Base-by-base conservation (phyloP, 2,797 vertebrate genomes). In the Cirrhinus molitorella region DNA sequence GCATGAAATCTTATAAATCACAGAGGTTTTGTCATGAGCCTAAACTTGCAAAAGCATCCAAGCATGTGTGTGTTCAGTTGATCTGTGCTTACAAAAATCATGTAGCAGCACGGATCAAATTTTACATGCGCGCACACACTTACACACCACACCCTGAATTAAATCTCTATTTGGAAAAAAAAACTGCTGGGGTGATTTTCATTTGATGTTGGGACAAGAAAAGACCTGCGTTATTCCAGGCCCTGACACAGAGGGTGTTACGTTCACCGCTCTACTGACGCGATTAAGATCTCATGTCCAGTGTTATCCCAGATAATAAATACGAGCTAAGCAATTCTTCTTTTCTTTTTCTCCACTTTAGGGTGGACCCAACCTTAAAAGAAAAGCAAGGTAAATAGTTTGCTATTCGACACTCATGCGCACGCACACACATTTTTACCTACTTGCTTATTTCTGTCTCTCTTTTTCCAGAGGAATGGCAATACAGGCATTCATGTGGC, bases 161-260 rank as follows among this genome's bases (percentile, higher is more conserved):
- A 57, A 67, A 76, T 67, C 66, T 70, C 66, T 70, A 25, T 43
- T 63, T 66, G 45, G 45, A 16, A 76, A 74, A 17, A 2, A 76
- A 78, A 13, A 2, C 17, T 43, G 34, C 63, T 83, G 40, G 47
- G 59, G 73, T 61, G 31, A 61, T 83, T 77, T 78, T 43, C 53
- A 70, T 83, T 78, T 83, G 73, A 83, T 77, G 63, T 77, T 37
- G 31, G 40, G 53, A 61, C 82, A 83, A 78, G 82, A 78, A 83
- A 83, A 49, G 82, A 61, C 82, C 51, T 85, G 77, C 21, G 61
- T 49, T 67, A 59, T 57, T 66, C 67, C 66, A 34, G 59, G 55
- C 53, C 55, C 73, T 79, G 75, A 79, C 34, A 79, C 67, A 59
- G 28, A 72, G 45, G 78, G 47, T 80, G 61, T 73, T 68, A 66